Conservation (phyloP, 2,888 invertebrate genomes). For the Hecatera dysodea region DNA sequence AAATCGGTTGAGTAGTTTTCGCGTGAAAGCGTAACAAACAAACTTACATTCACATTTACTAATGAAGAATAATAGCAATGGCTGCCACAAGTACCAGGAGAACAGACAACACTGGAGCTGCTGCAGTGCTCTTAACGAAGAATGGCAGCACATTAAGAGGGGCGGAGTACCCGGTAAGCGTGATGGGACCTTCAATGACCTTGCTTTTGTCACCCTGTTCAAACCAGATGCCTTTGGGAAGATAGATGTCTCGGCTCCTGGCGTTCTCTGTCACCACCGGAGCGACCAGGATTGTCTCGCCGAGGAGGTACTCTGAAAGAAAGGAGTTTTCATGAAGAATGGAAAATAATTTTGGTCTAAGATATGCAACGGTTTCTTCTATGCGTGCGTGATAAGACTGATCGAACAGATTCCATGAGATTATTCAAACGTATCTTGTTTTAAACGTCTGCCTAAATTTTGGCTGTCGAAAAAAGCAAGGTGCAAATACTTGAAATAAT, state of each 20-base stretch:
- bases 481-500: too few relatives aligned
- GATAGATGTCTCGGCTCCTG: conserved; percentile 90
- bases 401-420: too few relatives aligned
- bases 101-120: conserved; percentile 30
- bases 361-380: background rate
- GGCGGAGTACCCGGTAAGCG: conserved; percentile 90
- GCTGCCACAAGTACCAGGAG: conserved; percentile 35
- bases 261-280: conserved; percentile 92
- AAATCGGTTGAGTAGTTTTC: too few relatives aligned
- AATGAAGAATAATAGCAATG: conserved; percentile 15
- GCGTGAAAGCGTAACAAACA: too few relatives aligned
- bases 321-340: conserved; percentile 1
- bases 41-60: too few relatives aligned
- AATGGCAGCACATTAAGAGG: conserved; percentile 91
- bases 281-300: conserved; percentile 93
- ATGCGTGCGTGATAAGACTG: background rate
- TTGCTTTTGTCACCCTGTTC: conserved; percentile 81
- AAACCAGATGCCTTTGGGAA: conserved; percentile 92
- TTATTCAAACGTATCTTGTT: background rate
- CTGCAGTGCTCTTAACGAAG: conserved; percentile 77
- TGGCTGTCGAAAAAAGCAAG: too few relatives aligned
- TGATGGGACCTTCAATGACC: conserved; percentile 64
- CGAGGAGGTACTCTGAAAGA: conserved; percentile 92
- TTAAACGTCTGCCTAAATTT: background rate
- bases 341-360: background rate